Conservation (phyloP, 2,797 vertebrate species). For the Argyrosomus regius region DNA sequence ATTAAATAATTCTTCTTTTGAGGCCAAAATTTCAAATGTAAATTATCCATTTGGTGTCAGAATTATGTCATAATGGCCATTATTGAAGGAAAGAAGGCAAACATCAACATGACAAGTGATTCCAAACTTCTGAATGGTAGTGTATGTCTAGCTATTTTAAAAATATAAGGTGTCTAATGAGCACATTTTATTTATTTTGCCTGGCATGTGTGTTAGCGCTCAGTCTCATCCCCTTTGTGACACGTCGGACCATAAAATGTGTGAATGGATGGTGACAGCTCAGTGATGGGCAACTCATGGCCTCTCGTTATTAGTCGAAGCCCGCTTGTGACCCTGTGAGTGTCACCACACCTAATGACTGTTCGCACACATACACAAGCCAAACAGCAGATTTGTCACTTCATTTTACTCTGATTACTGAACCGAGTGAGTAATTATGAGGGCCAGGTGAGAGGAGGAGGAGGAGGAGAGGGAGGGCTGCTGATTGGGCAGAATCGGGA, state of each 20-base stretch:
- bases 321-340: conserved; percentile 66
- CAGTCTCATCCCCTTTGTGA: conserved; percentile 43
- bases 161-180: too few species aligned
- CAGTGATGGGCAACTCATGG: conserved; percentile 70
- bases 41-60: too few species aligned
- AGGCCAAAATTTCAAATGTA: too few species aligned
- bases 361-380: conserved; percentile 26
- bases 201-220: conserved; percentile 14
- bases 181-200: conserved; percentile 25
- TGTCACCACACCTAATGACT: conserved; percentile 69
- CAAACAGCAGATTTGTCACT: conserved; percentile 70
- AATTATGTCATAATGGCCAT: too few species aligned
- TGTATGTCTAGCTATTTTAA: not conserved
- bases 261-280: conserved; percentile 68
- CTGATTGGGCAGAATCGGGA: conserved; percentile 87
- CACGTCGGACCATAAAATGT: conserved; percentile 46
- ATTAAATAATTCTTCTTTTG: too few species aligned
- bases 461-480: conserved; percentile 62
- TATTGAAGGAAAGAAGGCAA: too few species aligned
- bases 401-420: conserved; percentile 81
- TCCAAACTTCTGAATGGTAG: not conserved
- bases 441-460: conserved; percentile 76
- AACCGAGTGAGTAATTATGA: conserved; percentile 83
- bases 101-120: too few species aligned
- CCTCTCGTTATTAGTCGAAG: conserved; percentile 66